Conservation (phyloP, 2,113 vertebrate genomes). For the Catharus fuscescens region DNA sequence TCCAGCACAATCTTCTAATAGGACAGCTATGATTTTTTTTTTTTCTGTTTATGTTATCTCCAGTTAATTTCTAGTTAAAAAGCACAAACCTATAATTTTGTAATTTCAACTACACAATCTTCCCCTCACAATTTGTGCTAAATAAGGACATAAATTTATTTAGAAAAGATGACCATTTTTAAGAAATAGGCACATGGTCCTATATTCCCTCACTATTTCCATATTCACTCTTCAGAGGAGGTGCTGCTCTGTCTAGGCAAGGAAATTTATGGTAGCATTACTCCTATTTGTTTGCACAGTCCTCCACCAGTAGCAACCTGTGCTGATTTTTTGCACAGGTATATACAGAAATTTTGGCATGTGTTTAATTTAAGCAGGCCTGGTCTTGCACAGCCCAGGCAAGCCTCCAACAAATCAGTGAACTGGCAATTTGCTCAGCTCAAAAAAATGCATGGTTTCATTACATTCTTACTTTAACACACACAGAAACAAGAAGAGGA, state of each 20-base stretch:
- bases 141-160: not conserved
- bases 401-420: constrained; percentile 38
- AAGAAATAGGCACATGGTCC: not conserved
- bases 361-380: not conserved
- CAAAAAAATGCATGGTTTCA: not conserved
- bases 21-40: not conserved
- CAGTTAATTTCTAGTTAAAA: not conserved
- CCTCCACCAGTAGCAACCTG: not conserved
- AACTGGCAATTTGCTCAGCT: not conserved
- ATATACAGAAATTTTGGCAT: constrained; percentile 2
- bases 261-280: not conserved
- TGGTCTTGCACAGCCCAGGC: not conserved
- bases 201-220: not conserved
- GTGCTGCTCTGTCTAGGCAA: not conserved
- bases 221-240: not conserved
- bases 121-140: accelerated
- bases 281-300: not conserved
- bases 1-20: not conserved
- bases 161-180: not conserved
- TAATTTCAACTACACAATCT: not conserved
- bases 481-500: not conserved
- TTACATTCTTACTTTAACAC: not conserved
- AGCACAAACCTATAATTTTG: not conserved
- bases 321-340: not conserved
- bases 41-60: not conserved